Conservation (phyloP, 1,140 invertebrate genomes). For the Limonius californicus region DNA sequence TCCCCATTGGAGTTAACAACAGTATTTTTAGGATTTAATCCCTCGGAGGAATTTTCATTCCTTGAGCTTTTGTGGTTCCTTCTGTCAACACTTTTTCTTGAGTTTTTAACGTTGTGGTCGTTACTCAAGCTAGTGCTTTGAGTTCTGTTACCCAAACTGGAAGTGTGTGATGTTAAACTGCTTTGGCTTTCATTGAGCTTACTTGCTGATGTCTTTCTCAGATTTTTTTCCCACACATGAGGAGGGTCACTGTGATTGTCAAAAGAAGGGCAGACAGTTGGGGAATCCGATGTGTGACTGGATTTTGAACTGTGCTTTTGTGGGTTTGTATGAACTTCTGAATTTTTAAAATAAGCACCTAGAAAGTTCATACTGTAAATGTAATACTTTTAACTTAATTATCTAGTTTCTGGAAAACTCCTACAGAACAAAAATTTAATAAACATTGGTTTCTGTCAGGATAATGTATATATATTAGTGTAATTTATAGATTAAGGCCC, state of each 20-base stretch:
- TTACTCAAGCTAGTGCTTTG: slow-evolving; percentile 45
- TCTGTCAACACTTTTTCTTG: slow-evolving; percentile 24
- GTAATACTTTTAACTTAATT: no score
- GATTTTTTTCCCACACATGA: slow-evolving; percentile 37
- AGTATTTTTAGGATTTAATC: slow-evolving; percentile 36
- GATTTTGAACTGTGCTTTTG: slow-evolving; percentile 36
- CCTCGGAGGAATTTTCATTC: slow-evolving; percentile 30
- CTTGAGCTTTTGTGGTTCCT: slow-evolving; percentile 33
- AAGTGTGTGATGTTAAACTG: slow-evolving; percentile 41
- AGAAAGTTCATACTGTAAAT: no score
- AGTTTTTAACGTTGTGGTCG: slow-evolving; percentile 25
- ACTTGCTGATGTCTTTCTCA: slow-evolving; percentile 28
- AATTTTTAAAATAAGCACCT: slow-evolving; percentile 35
- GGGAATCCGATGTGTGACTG: slow-evolving; percentile 33
- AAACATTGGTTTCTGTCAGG: no score
- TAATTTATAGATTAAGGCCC: no score
- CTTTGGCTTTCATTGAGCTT: slow-evolving; percentile 43
- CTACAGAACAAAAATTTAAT: no score
- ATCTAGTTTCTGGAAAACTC: no score
- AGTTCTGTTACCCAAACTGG: slow-evolving; percentile 43
- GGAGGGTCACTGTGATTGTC: slow-evolving; percentile 10
- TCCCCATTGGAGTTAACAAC: slow-evolving; percentile 40
- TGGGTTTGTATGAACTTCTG: slow-evolving; percentile 22
- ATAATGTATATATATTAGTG: no score
- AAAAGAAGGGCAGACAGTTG: slow-evolving; percentile 28